Evolutionary conservation across 2,888 invertebrate species (phyloP), one percentile per base, ranked within the genome.

Genomic region (Eristalinus aeneus): DNA sequence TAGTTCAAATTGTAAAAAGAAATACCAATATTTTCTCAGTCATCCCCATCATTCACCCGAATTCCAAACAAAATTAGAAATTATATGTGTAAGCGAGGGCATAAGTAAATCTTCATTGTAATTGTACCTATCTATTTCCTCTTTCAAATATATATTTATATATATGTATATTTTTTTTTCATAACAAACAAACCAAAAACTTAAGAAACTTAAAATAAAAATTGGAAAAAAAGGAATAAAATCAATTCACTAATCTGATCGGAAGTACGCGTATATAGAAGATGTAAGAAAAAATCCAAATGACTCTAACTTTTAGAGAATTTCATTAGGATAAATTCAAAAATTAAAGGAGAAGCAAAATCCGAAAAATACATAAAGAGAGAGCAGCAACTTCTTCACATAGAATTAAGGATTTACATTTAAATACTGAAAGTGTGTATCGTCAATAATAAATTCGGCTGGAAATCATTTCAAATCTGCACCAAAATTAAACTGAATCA

Each of bases 1-100:
- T 92, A 91, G 90, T 88, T 89, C 80, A 88, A 88, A 79, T 86
- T 88, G 77, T 85, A 81, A 81, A 85, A 88, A 83, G 64, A 36
- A 79, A 72, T 64, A 46, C 36, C 11, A 80, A 74, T 71, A 73
- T 56, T 22, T 56, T 56, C 64, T 80, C 64, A 74, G 76, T 82
- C 77, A 76, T 58, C 58, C 61, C 61, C 63, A 68, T 74, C 77
- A 78, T 74, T 82, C 65, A 74, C 73, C 78, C 63, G 16, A 64
- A 39, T 39, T 46, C 23, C 65, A 22, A 58, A 69, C 73, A 46
- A 32, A 65, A 69, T 39, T 82, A 73, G 20, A n/a, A 75, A 68
- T 39, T 72, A 76, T 71, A 46, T 46, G 16, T 67, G 6, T 80
- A 76, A 76, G 76, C 65, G 54, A 58, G 60, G 32, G 31, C 58